Evolutionary conservation across 2,113 vertebrate species (phyloP).

Genomic region (Isurus oxyrinchus): DNA sequence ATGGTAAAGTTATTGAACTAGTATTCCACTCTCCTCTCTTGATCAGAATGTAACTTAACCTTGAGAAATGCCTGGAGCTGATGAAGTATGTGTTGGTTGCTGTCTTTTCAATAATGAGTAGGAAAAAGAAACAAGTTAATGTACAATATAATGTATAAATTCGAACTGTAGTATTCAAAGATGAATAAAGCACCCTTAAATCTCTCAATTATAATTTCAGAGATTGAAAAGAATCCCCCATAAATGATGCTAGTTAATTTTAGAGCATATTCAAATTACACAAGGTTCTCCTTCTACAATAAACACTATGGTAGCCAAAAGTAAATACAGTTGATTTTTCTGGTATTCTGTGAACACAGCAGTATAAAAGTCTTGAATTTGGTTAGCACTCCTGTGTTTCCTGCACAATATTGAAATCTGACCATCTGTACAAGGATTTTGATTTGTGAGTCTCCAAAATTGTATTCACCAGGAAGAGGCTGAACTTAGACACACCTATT

Average conservation of each 20-base stretch:
- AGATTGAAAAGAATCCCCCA: neutral
- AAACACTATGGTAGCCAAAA: neutral
- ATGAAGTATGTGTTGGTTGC: neutral
- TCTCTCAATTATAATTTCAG: neutral
- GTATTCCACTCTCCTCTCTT: neutral
- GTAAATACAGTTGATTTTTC: neutral
- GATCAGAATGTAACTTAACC: neutral
- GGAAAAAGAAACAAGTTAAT: neutral
- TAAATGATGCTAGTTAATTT: neutral
- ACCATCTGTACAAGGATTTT: neutral
- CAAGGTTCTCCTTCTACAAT: neutral
- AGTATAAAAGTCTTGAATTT: neutral
- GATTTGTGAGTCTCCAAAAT: conserved; percentile 13
- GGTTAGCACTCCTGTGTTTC: neutral
- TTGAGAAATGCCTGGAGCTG: neutral
- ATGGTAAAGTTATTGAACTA: no score
- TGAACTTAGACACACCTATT: neutral
- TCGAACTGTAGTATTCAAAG: neutral
- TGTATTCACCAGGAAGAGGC: neutral
- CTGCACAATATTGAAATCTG: conserved; percentile 10
- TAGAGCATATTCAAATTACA: neutral
- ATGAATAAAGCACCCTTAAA: neutral
- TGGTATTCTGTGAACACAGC: neutral
- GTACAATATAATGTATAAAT: neutral
- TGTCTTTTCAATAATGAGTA: neutral